These are phyloP conservation scores for Xiphophorus birchmanni DNA, from an alignment of 2,797 vertebrate genomes.

Conservation along the genomic window DNA sequence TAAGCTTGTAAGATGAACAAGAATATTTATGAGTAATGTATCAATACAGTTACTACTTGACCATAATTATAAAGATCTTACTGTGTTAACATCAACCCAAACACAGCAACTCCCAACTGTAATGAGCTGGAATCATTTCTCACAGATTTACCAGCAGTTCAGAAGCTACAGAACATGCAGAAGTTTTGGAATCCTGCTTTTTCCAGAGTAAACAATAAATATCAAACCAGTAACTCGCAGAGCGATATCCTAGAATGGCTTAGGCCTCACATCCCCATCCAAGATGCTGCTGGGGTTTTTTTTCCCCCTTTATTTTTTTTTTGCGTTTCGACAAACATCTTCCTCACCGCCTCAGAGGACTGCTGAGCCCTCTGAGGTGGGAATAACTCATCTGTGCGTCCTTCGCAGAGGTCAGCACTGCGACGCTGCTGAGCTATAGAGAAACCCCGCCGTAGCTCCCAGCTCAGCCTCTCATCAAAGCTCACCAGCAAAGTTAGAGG, in stretches of 20 bases:
- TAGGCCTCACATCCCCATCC: slow-evolving; percentile 20
- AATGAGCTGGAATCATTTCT: neutral
- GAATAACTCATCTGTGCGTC: slow-evolving; percentile 52
- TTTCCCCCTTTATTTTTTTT: neutral
- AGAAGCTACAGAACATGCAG: neutral
- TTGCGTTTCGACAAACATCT: slow-evolving; percentile 33
- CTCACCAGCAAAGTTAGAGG: slow-evolving; percentile 18
- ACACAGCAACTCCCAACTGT: neutral
- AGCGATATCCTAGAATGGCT: neutral
- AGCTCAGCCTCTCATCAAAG: slow-evolving; percentile 45
- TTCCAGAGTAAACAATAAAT: slow-evolving; percentile 7
- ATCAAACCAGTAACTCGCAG: neutral
- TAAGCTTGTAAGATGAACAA: neutral
- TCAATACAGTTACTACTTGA: neutral
- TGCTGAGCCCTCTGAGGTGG: slow-evolving; percentile 53
- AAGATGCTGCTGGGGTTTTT: slow-evolving; percentile 13
- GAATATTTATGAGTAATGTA: neutral
- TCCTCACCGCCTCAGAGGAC: slow-evolving; percentile 34
- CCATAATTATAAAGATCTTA: neutral
- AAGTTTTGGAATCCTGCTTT: neutral
- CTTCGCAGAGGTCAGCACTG: slow-evolving; percentile 62
- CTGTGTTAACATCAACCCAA: neutral
- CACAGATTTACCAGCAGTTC: neutral
- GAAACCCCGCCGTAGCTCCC: slow-evolving; percentile 43
- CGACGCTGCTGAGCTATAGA: slow-evolving; percentile 60